A percentile compares a stretch with the other conserved stretches of the same genome.
Conservation (phyloP, 2,113 vertebrate species). For the Heloderma charlesbogerti region DNA sequence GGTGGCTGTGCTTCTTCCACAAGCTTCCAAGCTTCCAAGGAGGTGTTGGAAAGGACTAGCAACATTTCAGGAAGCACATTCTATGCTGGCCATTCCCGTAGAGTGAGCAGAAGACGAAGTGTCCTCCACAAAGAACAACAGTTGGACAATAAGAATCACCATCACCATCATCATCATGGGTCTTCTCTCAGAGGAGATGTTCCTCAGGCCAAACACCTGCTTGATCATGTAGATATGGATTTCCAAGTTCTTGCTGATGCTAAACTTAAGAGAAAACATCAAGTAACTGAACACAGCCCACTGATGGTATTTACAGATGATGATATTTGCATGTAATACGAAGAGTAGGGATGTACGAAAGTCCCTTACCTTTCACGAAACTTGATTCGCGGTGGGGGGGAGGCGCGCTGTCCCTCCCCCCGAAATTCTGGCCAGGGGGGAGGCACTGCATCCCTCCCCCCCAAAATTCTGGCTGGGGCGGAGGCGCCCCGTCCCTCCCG, state of each 20-base stretch:
- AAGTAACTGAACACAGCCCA: conserved; percentile 11
- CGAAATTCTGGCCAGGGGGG: too few species aligned
- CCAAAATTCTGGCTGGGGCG: too few species aligned
- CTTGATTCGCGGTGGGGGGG: too few species aligned
- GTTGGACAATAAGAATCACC: conserved; percentile 62
- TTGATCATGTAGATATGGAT: conserved; percentile 50
- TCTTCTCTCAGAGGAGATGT: conserved; percentile 74
- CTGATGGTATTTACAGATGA: conserved; percentile 13
- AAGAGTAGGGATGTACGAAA: too few species aligned
- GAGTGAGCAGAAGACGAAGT: conserved; percentile 30
- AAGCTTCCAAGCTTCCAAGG: conserved; percentile 54
- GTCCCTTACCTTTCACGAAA: too few species aligned
- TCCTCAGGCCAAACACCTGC: conserved; percentile 61
- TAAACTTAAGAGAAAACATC: conserved; percentile 27
- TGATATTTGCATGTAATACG: background rate
- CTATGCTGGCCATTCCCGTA: background rate
- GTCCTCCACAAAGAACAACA: conserved; percentile 57
- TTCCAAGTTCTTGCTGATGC: conserved; percentile 55
- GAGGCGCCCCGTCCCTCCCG: too few species aligned
- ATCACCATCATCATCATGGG: background rate
- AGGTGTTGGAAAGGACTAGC: background rate
- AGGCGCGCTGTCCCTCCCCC: too few species aligned
- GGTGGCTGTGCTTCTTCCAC: conserved; percentile 66
- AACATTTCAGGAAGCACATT: conserved; percentile 17
- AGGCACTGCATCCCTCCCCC: too few species aligned